phyloP scores from a whole-genome alignment of 2,113 vertebrate genomes.

The Macaca mulatta region DNA sequence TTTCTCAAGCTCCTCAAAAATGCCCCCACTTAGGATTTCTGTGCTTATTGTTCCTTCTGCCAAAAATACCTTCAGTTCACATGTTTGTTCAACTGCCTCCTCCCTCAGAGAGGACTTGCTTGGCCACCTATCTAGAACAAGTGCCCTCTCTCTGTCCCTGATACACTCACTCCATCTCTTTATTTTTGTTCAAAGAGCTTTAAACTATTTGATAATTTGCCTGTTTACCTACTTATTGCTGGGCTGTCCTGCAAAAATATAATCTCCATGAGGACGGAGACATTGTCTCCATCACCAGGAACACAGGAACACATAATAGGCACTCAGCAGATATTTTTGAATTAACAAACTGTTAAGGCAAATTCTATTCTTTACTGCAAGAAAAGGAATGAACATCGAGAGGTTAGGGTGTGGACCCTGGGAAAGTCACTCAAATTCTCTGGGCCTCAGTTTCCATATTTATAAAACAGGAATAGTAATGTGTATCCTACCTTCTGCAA shows the following conservation, averaged over 20 bases:
- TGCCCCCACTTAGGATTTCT: not conserved
- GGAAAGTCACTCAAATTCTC: conserved; percentile 13
- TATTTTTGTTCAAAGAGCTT: conserved; percentile 32
- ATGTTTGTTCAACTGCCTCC: not conserved
- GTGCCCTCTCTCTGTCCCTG: not conserved
- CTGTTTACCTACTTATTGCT: not conserved
- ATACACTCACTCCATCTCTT: not conserved
- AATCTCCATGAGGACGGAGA: not conserved
- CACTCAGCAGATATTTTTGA: not conserved
- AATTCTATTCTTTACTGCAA: not conserved
- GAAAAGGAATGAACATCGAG: not conserved
- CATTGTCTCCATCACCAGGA: not conserved
- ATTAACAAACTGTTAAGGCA: not conserved
- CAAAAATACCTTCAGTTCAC: not conserved
- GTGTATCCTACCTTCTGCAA: not conserved
- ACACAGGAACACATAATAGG: not conserved
- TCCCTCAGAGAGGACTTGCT: not conserved
- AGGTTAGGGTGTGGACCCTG: not conserved
- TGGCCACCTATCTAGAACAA: not conserved
- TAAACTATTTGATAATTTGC: not conserved
- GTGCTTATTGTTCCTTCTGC: not conserved
- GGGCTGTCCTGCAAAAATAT: not conserved
- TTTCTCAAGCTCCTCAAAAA: not conserved
- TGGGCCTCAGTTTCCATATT: not conserved
- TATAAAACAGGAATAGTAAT: conserved; percentile 1